phyloP scores from a whole-genome alignment of 2,888 invertebrate genomes.

The Leucania comma region DNA sequence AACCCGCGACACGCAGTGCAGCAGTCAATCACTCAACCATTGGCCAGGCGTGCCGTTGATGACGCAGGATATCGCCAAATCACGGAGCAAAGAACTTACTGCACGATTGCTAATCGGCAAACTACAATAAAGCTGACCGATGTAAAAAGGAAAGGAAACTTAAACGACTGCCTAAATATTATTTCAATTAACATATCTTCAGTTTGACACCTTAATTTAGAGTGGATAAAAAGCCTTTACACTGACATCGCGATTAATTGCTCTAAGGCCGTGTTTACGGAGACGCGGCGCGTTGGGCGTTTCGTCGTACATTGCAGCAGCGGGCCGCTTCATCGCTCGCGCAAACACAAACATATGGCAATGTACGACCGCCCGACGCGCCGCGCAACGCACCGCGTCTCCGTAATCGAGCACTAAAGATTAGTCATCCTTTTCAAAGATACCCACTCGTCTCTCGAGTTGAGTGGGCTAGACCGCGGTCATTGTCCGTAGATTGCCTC shows the following conservation, averaged over 20 bases:
- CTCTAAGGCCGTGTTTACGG: no score
- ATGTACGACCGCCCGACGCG: no score
- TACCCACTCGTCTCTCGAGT: conserved; percentile 30
- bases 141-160: conserved; percentile 11
- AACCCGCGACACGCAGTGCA: no score
- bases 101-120: conserved; percentile 41
- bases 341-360: no score
- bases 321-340: no score
- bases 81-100: conserved; percentile 38
- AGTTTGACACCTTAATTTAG: conserved; percentile 48
- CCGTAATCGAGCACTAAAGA: no score
- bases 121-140: conserved; percentile 7
- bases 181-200: conserved; percentile 53
- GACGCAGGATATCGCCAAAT: conserved; percentile 22
- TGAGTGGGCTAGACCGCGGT: conserved; percentile 57
- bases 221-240: conserved; percentile 40
- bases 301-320: no score
- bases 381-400: no score
- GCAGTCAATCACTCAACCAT: no score
- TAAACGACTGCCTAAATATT: conserved; percentile 30
- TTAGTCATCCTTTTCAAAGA: conserved; percentile 54
- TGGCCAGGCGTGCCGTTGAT: no score
- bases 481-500: conserved; percentile 70
- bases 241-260: conserved; percentile 25
- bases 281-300: no score